Evolutionary conservation across 2,113 vertebrate genomes (phyloP).

Genomic region (Anser cygnoides): DNA sequence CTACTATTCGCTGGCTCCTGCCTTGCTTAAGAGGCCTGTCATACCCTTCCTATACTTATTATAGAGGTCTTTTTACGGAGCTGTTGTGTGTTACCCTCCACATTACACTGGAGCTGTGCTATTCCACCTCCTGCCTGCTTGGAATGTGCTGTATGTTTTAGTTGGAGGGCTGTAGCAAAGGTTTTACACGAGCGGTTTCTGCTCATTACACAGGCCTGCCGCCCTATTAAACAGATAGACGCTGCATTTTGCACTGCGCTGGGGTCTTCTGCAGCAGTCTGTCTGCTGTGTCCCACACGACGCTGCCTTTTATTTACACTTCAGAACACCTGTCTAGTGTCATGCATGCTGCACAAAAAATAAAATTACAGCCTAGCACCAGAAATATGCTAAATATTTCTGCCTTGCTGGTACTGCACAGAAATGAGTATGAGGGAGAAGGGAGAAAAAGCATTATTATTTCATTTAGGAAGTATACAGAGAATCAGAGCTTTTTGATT

Average conservation of each 20-base stretch:
- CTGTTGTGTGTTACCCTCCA: not conserved
- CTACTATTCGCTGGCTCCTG: not conserved
- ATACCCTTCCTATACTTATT: not conserved
- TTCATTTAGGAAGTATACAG: not conserved
- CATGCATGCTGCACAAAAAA: not conserved
- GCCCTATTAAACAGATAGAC: conserved; percentile 21
- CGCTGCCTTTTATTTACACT: conserved; percentile 20
- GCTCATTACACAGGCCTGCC: conserved; percentile 9
- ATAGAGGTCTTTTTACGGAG: not conserved
- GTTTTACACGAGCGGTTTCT: conserved; percentile 16
- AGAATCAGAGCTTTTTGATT: not conserved
- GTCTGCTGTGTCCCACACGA: not conserved
- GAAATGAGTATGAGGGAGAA: not conserved
- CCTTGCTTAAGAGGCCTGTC: not conserved
- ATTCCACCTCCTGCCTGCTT: not conserved
- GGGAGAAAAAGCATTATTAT: not conserved
- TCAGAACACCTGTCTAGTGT: conserved; percentile 27
- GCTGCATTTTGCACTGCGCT: not conserved
- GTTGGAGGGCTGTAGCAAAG: not conserved
- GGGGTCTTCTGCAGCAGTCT: not conserved
- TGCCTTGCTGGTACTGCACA: not conserved
- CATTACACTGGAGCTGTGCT: not conserved
- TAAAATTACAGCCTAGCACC: not conserved
- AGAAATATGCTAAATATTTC: conserved; percentile 29
- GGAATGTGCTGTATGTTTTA: not conserved